These are phyloP conservation scores for Molossus alvarezi DNA, from an alignment of 2,797 vertebrate genomes.

Conservation along the genomic window DNA sequence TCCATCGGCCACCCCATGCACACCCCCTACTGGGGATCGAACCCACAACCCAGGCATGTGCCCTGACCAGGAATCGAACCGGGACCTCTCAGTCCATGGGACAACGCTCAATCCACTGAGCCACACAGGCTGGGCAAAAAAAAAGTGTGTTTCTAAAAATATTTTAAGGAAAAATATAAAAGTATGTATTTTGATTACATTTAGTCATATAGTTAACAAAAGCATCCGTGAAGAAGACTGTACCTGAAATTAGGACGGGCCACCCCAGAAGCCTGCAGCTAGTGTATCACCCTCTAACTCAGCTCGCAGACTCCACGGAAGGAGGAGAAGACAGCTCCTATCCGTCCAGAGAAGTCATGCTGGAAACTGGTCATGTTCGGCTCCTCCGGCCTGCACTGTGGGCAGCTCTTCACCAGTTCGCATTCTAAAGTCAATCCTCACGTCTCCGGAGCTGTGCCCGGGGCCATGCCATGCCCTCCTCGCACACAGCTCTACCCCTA, in stretches of 20 bases:
- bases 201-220: slow-evolving; percentile 37
- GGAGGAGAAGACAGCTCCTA: slow-evolving; percentile 12
- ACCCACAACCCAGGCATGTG: too few relatives aligned
- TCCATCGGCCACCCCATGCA: too few relatives aligned
- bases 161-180: slow-evolving; percentile 14
- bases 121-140: too few relatives aligned
- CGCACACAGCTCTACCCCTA: slow-evolving; percentile 4
- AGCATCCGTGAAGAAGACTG: not conserved
- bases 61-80: too few relatives aligned
- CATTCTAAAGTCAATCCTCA: slow-evolving; percentile 22
- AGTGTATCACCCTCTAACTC: not conserved
- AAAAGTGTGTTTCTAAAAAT: not conserved
- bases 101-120: too few relatives aligned
- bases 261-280: not conserved
- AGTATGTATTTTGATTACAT: slow-evolving; percentile 9
- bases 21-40: too few relatives aligned
- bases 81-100: too few relatives aligned
- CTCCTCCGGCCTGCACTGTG: not conserved
- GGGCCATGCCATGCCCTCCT: not conserved
- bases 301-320: slow-evolving; percentile 21
- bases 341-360: not conserved
- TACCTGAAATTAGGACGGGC: not conserved
- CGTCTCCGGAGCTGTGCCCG: not conserved
- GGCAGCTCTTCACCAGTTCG: not conserved
- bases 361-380: not conserved